Evolutionary conservation across 2,113 vertebrate species (phyloP).

Genomic region (Pteropus alecto): DNA sequence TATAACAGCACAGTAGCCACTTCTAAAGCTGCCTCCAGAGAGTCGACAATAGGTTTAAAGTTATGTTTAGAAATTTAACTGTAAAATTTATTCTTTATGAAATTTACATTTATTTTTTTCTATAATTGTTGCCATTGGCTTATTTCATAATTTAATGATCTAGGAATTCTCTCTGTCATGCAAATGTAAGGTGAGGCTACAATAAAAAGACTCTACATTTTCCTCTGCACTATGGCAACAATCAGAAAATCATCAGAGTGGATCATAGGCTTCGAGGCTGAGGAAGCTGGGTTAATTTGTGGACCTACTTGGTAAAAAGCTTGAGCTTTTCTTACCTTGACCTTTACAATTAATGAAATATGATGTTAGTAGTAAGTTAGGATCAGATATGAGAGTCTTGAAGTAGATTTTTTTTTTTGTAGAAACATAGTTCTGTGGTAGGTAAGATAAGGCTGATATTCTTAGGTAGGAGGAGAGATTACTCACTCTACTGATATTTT

Average conservation of each 20-base stretch:
- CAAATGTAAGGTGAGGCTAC: neutral
- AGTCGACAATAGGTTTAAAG: neutral
- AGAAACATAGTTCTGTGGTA: slow-evolving; percentile 13
- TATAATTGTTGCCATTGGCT: neutral
- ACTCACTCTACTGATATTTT: slow-evolving; percentile 11
- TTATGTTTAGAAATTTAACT: neutral
- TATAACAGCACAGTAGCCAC: neutral
- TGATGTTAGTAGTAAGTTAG: neutral
- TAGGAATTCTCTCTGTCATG: neutral
- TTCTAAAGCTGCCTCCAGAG: neutral
- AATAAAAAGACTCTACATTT: neutral
- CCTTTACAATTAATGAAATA: neutral
- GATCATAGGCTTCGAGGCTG: neutral
- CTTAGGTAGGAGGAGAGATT: neutral
- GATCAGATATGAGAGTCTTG: neutral
- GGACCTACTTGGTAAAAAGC: neutral
- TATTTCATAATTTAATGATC: slow-evolving; percentile 17
- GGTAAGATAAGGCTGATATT: neutral
- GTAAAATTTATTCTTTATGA: neutral
- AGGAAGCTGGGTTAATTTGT: neutral
- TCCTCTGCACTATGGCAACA: neutral
- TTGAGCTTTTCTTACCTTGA: neutral
- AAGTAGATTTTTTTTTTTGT: neutral
- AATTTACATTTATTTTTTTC: neutral
- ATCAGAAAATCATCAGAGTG: neutral